Evolutionary conservation across 2,797 vertebrate genomes (phyloP).

Genomic region (Pseudochirops corinnae): DNA sequence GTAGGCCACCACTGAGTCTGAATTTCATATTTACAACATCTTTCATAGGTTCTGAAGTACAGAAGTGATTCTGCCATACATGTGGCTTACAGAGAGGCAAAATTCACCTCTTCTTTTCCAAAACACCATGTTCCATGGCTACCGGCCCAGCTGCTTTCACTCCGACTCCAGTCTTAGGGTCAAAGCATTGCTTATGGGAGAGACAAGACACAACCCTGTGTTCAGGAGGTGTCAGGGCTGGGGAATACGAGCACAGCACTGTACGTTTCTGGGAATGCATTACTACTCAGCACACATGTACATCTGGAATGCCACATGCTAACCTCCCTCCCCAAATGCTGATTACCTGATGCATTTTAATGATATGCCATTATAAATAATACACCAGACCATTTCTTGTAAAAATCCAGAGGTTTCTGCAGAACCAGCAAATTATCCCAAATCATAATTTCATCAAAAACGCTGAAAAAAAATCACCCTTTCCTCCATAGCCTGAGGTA

Average conservation of each 20-base stretch:
- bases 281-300: constrained; percentile 60
- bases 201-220: constrained; percentile 60
- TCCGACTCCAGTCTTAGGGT: neutral
- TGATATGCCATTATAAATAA: constrained; percentile 82
- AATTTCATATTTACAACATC: neutral
- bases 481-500: constrained; percentile 80
- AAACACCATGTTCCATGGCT: constrained; percentile 68
- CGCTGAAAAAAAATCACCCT: constrained; percentile 73
- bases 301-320: constrained; percentile 72
- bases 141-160: constrained; percentile 37
- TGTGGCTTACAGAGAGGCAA: constrained; percentile 47
- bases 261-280: constrained; percentile 70
- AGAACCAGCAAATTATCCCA: constrained; percentile 82
- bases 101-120: constrained; percentile 60
- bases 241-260: constrained; percentile 65
- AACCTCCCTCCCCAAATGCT: constrained; percentile 63
- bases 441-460: constrained; percentile 82
- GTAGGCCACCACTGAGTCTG: neutral
- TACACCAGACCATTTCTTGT: constrained; percentile 71
- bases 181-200: neutral
- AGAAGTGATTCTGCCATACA: constrained; percentile 55
- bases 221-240: neutral
- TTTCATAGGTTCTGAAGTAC: neutral
- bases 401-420: constrained; percentile 78
- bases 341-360: constrained; percentile 81